These are phyloP conservation scores for Notarius lentiginosus DNA, from an alignment of 2,113 vertebrate genomes.

Conservation along the genomic window DNA sequence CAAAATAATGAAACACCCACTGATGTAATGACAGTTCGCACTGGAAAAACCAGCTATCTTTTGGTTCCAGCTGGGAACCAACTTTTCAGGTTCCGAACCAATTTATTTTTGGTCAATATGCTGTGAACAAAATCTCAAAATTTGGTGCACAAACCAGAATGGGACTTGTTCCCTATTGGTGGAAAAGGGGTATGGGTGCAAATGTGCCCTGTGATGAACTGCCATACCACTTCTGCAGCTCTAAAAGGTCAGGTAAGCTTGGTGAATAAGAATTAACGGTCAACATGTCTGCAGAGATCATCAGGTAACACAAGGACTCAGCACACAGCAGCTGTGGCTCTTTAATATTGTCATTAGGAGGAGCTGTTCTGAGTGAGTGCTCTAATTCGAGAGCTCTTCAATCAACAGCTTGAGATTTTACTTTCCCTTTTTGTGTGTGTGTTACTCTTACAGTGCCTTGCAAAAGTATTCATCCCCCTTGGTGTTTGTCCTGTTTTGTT, in stretches of 20 bases:
- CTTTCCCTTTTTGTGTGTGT: not conserved
- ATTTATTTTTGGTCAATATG: too few relatives aligned
- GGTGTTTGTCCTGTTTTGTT: too few relatives aligned
- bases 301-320: not conserved
- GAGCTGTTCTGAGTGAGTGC: constrained; percentile 23
- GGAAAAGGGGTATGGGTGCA: not conserved
- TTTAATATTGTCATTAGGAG: constrained; percentile 38
- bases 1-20: too few relatives aligned
- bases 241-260: not conserved
- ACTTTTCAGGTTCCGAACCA: too few relatives aligned
- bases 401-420: constrained; percentile 35
- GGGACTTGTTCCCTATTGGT: too few relatives aligned
- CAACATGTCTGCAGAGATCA: not conserved
- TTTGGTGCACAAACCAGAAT: too few relatives aligned
- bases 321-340: constrained; percentile 26
- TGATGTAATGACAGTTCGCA: too few relatives aligned
- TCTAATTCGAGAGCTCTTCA: constrained; percentile 33
- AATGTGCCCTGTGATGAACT: not conserved
- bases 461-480: too few relatives aligned
- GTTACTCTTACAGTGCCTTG: not conserved
- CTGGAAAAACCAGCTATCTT: too few relatives aligned
- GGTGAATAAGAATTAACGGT: constrained; percentile 19
- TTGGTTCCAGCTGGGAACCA: too few relatives aligned
- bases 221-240: not conserved
- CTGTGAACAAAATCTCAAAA: too few relatives aligned